Conservation (phyloP, 2,113 vertebrate species). For the Butorides virescens region DNA sequence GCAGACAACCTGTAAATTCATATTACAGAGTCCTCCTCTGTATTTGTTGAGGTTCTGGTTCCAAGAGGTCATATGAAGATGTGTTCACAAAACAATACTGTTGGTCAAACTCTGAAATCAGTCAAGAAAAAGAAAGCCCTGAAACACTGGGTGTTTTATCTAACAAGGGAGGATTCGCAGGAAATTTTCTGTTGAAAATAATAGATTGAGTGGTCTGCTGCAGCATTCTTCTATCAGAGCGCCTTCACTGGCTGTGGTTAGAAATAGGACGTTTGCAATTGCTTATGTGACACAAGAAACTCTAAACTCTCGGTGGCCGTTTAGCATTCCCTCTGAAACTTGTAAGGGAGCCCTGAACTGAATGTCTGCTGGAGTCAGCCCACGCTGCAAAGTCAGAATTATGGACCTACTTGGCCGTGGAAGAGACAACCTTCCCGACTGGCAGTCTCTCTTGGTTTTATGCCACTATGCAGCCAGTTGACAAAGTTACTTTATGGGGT, state of each 20-base stretch:
- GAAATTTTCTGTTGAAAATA: not conserved
- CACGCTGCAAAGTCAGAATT: not conserved
- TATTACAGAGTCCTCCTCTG: not conserved
- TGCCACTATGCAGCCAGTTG: not conserved
- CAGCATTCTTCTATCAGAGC: not conserved
- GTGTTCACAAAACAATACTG: not conserved
- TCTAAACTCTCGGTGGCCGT: not conserved
- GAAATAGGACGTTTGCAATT: not conserved
- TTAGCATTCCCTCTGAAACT: not conserved
- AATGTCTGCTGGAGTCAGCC: not conserved
- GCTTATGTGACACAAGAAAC: not conserved
- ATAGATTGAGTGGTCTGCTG: not conserved
- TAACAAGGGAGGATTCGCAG: not conserved
- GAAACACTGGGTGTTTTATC: not conserved
- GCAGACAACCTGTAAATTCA: not conserved
- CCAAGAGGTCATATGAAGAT: not conserved
- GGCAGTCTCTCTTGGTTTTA: not conserved
- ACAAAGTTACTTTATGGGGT: not conserved
- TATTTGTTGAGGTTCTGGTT: not conserved
- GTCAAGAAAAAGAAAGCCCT: not conserved
- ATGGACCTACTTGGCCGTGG: accelerated
- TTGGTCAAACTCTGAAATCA: not conserved
- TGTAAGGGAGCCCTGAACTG: not conserved
- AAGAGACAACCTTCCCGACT: not conserved
- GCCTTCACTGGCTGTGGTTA: not conserved